A percentile compares a stretch with the other conserved stretches of the same genome.
These are phyloP conservation scores for Chlamydotis undulata DNA, from an alignment of 2,113 vertebrate genomes.

Conservation along the genomic window DNA sequence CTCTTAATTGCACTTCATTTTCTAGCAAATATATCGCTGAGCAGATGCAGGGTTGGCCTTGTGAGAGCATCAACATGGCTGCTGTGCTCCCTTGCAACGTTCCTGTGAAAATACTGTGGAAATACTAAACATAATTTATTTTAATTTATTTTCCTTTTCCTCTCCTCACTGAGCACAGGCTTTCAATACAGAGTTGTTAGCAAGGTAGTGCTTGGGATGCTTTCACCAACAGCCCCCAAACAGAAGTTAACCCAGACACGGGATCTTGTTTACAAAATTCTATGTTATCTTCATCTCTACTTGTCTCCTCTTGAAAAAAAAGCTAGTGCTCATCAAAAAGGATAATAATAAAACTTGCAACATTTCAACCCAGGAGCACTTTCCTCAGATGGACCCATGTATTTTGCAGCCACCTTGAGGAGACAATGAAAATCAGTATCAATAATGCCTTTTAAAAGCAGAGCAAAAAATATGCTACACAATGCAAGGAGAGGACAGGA, in stretches of 20 bases:
- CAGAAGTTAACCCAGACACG: background rate
- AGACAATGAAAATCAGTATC: background rate
- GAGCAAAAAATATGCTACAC: background rate
- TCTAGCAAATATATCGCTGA: background rate
- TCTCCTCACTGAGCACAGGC: background rate
- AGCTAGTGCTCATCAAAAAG: background rate
- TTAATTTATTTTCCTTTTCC: background rate
- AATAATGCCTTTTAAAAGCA: background rate
- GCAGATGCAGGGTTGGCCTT: background rate
- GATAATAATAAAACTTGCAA: background rate
- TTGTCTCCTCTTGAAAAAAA: background rate
- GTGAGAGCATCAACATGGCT: background rate
- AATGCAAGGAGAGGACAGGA: background rate
- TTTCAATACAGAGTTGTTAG: background rate
- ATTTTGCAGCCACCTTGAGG: background rate
- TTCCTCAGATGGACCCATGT: background rate
- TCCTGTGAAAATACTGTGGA: background rate
- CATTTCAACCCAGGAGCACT: background rate
- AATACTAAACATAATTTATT: background rate
- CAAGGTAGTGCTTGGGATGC: background rate
- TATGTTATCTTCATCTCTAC: background rate
- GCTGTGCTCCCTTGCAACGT: background rate
- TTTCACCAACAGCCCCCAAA: background rate
- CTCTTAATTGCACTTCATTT: background rate
- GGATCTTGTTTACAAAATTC: background rate